Conservation (phyloP, 2,888 invertebrate species). For the Apocheima hispidaria region DNA sequence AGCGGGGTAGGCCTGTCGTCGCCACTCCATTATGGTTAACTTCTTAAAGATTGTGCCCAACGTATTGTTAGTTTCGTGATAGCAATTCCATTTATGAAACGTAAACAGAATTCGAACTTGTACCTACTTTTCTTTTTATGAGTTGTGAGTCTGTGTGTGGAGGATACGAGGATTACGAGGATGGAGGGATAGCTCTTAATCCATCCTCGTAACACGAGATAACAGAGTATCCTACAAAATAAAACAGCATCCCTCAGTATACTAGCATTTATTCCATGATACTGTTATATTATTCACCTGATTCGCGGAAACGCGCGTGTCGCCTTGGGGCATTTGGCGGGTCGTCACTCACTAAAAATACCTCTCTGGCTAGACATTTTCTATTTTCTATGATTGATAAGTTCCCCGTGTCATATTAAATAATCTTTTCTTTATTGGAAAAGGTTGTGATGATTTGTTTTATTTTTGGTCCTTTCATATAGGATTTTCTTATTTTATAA, state of each 20-base stretch:
- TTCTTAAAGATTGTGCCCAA: too few relatives aligned
- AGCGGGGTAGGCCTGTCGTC: too few relatives aligned
- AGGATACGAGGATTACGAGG: not conserved
- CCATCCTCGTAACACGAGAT: too few relatives aligned
- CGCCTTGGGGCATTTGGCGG: slow-evolving; percentile 28
- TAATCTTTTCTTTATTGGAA: slow-evolving; percentile 26
- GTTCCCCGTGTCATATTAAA: slow-evolving; percentile 53
- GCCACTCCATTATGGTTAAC: too few relatives aligned
- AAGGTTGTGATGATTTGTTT: not conserved
- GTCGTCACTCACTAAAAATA: slow-evolving; percentile 49
- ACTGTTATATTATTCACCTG: slow-evolving; percentile 46
- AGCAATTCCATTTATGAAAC: slow-evolving; percentile 10
- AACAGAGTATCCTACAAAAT: not conserved
- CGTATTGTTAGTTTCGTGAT: slow-evolving; percentile 20
- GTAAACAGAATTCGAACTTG: slow-evolving; percentile 5
- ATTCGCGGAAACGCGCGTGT: slow-evolving; percentile 33
- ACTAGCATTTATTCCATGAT: slow-evolving; percentile 13
- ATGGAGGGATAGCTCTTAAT: too few relatives aligned
- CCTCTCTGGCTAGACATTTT: slow-evolving; percentile 48
- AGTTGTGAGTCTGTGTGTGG: not conserved
- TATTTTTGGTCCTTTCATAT: too few relatives aligned
- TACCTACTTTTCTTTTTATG: not conserved
- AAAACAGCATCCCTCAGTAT: not conserved
- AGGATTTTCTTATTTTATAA: too few relatives aligned
- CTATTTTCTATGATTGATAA: slow-evolving; percentile 62